These are phyloP conservation scores for Drosophila kanekoi DNA, from an alignment of 2,888 invertebrate genomes.

Conservation along the genomic window DNA sequence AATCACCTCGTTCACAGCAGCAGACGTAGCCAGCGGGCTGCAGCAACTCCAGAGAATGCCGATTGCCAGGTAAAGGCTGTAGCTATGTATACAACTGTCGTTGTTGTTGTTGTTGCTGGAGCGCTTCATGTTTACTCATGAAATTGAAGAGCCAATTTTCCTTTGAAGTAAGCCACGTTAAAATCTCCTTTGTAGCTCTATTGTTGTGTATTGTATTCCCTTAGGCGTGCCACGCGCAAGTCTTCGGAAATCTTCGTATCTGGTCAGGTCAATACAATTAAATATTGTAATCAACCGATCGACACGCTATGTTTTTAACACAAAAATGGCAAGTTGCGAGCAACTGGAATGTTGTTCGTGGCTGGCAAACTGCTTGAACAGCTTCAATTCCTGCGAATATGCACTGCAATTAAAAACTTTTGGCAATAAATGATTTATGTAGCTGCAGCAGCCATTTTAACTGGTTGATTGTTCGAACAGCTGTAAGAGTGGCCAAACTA, in stretches of 20 bases:
- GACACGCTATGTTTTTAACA: too few relatives aligned
- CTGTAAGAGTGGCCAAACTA: conserved; percentile 30
- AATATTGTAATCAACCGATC: too few relatives aligned
- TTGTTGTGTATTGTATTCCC: too few relatives aligned
- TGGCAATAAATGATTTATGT: conserved; percentile 41
- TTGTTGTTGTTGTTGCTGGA: conserved; percentile 5
- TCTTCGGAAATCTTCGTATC: too few relatives aligned
- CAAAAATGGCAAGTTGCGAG: conserved; percentile 1
- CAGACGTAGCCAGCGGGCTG: conserved; percentile 7
- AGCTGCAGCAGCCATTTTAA: conserved; percentile 57
- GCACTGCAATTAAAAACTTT: conserved; percentile 11
- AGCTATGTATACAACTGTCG: conserved; percentile 16
- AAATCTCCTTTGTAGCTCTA: too few relatives aligned
- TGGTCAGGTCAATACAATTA: too few relatives aligned
- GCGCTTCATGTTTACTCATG: conserved; percentile 32
- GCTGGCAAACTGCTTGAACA: background rate
- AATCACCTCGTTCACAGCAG: conserved; percentile 45
- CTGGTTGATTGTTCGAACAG: conserved; percentile 58
- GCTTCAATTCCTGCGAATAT: conserved; percentile 16
- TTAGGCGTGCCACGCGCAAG: too few relatives aligned
- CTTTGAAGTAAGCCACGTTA: too few relatives aligned
- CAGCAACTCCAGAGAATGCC: conserved; percentile 29
- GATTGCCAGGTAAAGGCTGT: conserved; percentile 22
- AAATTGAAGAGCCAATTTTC: background rate
- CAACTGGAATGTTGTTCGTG: conserved; percentile 14